A percentile compares a stretch with the other conserved stretches of the same genome.
These are phyloP conservation scores for Phocoena sinus DNA, from an alignment of 2,113 vertebrate species.

Conservation along the genomic window DNA sequence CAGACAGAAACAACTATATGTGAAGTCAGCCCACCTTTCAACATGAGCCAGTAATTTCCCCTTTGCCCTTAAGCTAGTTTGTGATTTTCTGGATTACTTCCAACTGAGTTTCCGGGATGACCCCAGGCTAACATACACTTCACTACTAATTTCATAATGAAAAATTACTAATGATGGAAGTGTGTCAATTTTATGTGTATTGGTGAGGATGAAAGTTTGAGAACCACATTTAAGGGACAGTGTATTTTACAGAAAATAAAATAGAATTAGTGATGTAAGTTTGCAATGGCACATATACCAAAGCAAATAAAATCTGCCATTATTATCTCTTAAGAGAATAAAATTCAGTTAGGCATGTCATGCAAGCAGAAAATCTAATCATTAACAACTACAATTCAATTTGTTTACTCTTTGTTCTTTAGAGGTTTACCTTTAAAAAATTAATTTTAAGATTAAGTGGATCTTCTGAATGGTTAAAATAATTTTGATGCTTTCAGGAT, in stretches of 20 bases:
- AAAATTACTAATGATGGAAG: not conserved
- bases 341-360: not conserved
- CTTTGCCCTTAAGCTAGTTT: not conserved
- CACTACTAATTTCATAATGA: not conserved
- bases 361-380: not conserved
- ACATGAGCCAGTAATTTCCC: not conserved
- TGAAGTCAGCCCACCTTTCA: not conserved
- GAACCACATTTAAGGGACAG: not conserved
- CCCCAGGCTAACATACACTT: not conserved
- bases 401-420: not conserved
- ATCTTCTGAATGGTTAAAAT: conserved; percentile 12
- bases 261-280: not conserved
- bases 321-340: not conserved
- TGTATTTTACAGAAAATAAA: not conserved
- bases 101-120: not conserved
- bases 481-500: not conserved
- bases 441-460: conserved; percentile 10
- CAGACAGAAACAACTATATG: not conserved
- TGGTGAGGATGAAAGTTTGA: not conserved
- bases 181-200: not conserved
- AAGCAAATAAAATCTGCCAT: not conserved
- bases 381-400: not conserved
- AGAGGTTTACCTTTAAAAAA: not conserved
- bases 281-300: not conserved
- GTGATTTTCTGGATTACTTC: not conserved